These are phyloP conservation scores for Megamerina dolium DNA, from an alignment of 2,888 invertebrate genomes.

Conservation along the genomic window DNA sequence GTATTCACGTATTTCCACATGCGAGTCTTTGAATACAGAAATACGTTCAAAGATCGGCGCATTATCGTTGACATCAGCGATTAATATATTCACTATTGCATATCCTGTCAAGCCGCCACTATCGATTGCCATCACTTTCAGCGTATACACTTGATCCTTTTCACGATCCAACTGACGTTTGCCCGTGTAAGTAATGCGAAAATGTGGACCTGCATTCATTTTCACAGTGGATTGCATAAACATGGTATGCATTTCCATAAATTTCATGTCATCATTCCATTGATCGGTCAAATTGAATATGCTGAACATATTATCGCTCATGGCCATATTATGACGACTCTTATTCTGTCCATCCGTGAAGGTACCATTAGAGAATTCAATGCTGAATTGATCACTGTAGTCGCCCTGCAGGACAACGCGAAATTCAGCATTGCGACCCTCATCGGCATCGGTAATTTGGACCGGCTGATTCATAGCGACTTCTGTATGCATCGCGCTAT, in stretches of 20 bases:
- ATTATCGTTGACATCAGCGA: constrained; percentile 80
- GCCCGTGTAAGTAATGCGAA: constrained; percentile 40
- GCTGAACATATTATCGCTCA: constrained; percentile 42
- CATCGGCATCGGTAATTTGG: constrained; percentile 66
- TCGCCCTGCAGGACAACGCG: constrained; percentile 66
- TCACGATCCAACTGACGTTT: constrained; percentile 64
- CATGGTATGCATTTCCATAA: constrained; percentile 43
- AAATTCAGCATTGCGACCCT: constrained; percentile 63
- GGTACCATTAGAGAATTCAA: constrained; percentile 56
- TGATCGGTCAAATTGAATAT: constrained; percentile 46
- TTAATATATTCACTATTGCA: constrained; percentile 62
- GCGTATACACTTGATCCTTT: constrained; percentile 59
- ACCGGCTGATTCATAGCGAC: constrained; percentile 64
- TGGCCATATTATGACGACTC: constrained; percentile 22
- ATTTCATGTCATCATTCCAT: constrained; percentile 46
- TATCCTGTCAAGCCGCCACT: constrained; percentile 69
- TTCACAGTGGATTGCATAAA: constrained; percentile 41
- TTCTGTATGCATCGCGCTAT: constrained; percentile 64
- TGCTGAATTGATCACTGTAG: constrained; percentile 63
- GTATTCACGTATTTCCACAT: constrained; percentile 60
- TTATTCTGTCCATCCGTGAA: constrained; percentile 32
- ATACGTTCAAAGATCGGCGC: constrained; percentile 66
- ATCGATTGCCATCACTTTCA: constrained; percentile 71
- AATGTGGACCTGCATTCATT: constrained; percentile 37
- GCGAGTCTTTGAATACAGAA: constrained; percentile 62